phyloP scores from a whole-genome alignment of 1,140 invertebrate species.

The Ceratosolen solmsi region DNA sequence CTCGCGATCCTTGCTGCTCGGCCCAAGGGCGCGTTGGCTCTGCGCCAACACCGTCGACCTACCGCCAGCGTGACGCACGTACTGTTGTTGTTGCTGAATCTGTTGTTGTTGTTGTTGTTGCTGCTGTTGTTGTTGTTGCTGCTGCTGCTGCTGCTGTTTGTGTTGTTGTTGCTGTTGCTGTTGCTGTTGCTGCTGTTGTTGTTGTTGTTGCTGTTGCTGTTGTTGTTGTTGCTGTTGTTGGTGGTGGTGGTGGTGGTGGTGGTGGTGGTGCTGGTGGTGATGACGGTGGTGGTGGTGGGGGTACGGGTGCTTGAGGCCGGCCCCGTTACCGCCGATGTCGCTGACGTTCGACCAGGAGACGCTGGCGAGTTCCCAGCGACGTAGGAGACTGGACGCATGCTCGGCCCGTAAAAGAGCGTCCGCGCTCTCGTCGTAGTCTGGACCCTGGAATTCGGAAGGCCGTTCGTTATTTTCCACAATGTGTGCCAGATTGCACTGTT shows the following conservation, averaged over 20 bases:
- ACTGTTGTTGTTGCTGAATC: background rate
- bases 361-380: constrained; percentile 67
- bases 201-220: too few relatives aligned
- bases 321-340: constrained; percentile 18
- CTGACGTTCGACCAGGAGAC: constrained; percentile 61
- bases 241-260: too few relatives aligned
- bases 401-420: constrained; percentile 62
- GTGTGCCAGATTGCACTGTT: too few relatives aligned
- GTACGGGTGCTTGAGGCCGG: constrained; percentile 2
- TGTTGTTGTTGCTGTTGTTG: too few relatives aligned
- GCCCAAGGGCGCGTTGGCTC: background rate
- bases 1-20: constrained; percentile 65
- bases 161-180: constrained; percentile 32
- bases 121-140: background rate
- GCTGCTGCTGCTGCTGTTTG: constrained; percentile 32
- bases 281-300: background rate
- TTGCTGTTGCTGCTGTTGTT: background rate
- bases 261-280: background rate
- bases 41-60: background rate
- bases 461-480: background rate
- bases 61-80: background rate
- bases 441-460: constrained; percentile 74
- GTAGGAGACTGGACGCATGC: constrained; percentile 61
- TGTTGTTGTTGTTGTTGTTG: background rate
- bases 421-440: constrained; percentile 78